These are phyloP conservation scores for Rhynchophorus ferrugineus DNA, from an alignment of 1,140 invertebrate genomes.

Conservation along the genomic window DNA sequence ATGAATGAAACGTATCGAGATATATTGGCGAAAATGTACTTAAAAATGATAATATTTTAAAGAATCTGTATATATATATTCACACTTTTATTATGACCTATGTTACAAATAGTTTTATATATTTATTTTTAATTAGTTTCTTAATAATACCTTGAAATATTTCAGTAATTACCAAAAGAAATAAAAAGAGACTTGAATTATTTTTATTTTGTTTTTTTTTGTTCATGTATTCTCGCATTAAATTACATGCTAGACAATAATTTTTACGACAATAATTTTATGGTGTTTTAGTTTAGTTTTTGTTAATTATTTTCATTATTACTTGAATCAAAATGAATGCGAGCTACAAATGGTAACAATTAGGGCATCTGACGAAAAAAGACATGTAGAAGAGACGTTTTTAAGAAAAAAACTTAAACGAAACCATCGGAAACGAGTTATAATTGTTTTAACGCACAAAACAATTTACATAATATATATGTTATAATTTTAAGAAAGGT, in stretches of 20 bases:
- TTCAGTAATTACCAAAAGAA: too few relatives aligned
- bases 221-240: neutral
- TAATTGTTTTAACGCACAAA: neutral
- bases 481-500: conserved; percentile 9
- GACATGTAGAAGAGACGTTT: neutral
- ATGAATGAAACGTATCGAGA: too few relatives aligned
- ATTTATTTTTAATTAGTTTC: neutral
- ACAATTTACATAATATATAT: too few relatives aligned
- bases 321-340: neutral
- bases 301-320: too few relatives aligned
- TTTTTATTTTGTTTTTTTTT: neutral
- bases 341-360: neutral
- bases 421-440: too few relatives aligned
- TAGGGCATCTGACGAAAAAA: neutral
- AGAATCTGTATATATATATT: neutral
- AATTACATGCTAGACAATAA: neutral
- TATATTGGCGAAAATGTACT: neutral
- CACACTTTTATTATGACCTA: neutral
- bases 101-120: neutral
- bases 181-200: neutral
- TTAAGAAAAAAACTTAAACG: too few relatives aligned
- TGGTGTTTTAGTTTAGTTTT: too few relatives aligned
- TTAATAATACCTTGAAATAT: too few relatives aligned
- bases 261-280: neutral
- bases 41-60: neutral